Base-by-base conservation (phyloP, 1,140 invertebrate genomes). In the Hyphantria cunea region DNA sequence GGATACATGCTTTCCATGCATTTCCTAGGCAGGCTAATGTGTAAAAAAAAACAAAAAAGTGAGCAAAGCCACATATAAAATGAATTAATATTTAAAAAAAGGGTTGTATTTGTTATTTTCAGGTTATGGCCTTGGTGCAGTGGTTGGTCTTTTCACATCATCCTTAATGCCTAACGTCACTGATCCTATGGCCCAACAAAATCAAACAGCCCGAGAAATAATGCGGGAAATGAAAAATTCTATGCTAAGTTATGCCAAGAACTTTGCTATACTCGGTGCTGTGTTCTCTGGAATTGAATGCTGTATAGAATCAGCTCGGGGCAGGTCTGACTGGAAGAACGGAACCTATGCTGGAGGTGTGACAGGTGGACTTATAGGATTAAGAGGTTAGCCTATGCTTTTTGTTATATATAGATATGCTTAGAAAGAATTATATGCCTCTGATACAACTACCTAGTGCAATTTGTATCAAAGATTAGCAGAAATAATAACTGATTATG, bases 271-370 rank as follows among this genome's bases (percentile, higher is more conserved):
- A 47, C 93, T 99, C 70, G 99, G 98, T 56, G 94, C 95, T 14
- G 93, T 99, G 49, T 99, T 99, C 92, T 95, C 98, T 32, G 96
- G 95, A 6, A 94, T 98, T 8, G 98, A 99, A 92, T 99, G 98
- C 85, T 93, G 94, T 13, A 96, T 99, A 82, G 98, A 99, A 94
- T 94, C 93, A 56, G 96, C 97, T 89, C 93, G 98, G 76, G 98
- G 97, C 17, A 98, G 98, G 89, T 95, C 94, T 47, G 98, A 99
- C 85, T 98, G 98, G 97, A 96, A 95, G 78, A 99, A 99, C 93
- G 97, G 97, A 10, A 98, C 97, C 8, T 95, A 97, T 84, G 97
- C 98, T 73, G 98, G 98, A 56, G 98, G 93, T 49, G 93, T 99
- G 48, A 98, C 98, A 42, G 98, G 98, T 64, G 98, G 98, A 44